These are phyloP conservation scores for Drosophila subsilvestris DNA, from an alignment of 2,888 invertebrate species.

Conservation along the genomic window DNA sequence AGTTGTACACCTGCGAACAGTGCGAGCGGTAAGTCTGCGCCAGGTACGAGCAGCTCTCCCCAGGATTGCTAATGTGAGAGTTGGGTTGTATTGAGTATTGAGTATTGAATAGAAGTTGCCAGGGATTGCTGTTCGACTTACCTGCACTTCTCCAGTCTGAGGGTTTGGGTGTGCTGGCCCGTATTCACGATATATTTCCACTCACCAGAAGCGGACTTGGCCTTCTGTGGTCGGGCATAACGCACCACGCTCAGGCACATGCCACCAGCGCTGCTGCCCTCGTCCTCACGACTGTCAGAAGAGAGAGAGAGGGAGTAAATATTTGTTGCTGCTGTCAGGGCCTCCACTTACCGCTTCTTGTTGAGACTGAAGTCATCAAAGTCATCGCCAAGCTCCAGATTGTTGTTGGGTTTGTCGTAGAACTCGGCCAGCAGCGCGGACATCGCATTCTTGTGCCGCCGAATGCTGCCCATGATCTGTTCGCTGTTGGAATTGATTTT, in stretches of 20 bases:
- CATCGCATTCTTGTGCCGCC: slow-evolving; percentile 88
- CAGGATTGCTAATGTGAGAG: slow-evolving; percentile 86
- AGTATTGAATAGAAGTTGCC: not conserved
- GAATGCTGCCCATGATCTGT: slow-evolving; percentile 88
- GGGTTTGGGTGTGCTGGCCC: slow-evolving; percentile 92
- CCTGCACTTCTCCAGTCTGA: slow-evolving; percentile 91
- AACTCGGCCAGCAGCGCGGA: slow-evolving; percentile 89
- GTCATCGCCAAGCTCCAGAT: slow-evolving; percentile 79
- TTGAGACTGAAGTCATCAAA: slow-evolving; percentile 80
- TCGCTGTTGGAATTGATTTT: slow-evolving; percentile 85
- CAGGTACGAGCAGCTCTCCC: slow-evolving; percentile 90
- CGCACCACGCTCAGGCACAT: slow-evolving; percentile 92
- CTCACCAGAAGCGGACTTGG: slow-evolving; percentile 90
- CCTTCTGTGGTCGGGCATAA: slow-evolving; percentile 92
- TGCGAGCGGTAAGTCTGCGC: slow-evolving; percentile 92
- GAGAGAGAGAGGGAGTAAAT: too few species aligned
- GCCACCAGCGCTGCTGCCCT: slow-evolving; percentile 87
- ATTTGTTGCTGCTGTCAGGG: not conserved
- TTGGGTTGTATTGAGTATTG: not conserved
- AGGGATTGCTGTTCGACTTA: slow-evolving; percentile 82
- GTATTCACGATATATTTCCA: slow-evolving; percentile 95
- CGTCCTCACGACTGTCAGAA: slow-evolving; percentile 86
- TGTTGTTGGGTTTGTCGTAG: slow-evolving; percentile 85
- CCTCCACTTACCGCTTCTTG: slow-evolving; percentile 75
- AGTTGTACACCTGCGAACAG: slow-evolving; percentile 93